Base-by-base conservation (phyloP, 2,113 vertebrate genomes). In the Corydoras sp. region DNA sequence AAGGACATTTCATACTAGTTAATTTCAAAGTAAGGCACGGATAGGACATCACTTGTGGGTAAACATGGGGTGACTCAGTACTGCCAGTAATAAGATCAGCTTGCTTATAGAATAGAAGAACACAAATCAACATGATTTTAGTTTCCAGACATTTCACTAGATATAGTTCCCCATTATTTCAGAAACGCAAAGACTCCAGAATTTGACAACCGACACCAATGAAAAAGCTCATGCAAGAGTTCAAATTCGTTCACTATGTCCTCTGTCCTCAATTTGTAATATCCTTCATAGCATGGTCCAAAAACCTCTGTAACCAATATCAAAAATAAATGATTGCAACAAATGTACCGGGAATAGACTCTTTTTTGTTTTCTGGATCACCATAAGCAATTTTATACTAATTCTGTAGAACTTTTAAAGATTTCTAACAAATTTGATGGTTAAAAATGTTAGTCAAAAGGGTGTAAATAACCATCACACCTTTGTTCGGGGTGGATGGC, bases 1-100 rank as follows among this genome's bases (percentile, higher is more conserved):
- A 71, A 55, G 76, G 75, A 83, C 74, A 79, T 65, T 76, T 32
- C n/a, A 74, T 61, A 60, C 54, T 76, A 69, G 54, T 58, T 12
- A 68, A n/a, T 56, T 62, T 81, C 68, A 69, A 65, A 80, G 76
- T 77, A 65, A 76, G 61, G 29, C 53, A 53, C n/a, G 59, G 56
- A 74, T 68, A 65, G 69, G 73, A 69, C 58, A 29, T 51, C 29
- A 29, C 13, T 32, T 61, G 14, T 11, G 31, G 55, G 0, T 70
- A 0, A 63, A 62, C 32, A 35, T 48, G 50, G 66, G 72, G 58
- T 56, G 18, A 70, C 72, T 64, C 53, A 54, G 32, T 6, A 13
- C 10, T 32, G 15, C 50, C 8, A 61, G 59, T 35, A 71, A 71
- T 54, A 43, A 62, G 11, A 14, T 43, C n/a, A 53, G 29, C 48